Conservation (phyloP, 2,888 invertebrate species). For the Tenthredo livida region DNA sequence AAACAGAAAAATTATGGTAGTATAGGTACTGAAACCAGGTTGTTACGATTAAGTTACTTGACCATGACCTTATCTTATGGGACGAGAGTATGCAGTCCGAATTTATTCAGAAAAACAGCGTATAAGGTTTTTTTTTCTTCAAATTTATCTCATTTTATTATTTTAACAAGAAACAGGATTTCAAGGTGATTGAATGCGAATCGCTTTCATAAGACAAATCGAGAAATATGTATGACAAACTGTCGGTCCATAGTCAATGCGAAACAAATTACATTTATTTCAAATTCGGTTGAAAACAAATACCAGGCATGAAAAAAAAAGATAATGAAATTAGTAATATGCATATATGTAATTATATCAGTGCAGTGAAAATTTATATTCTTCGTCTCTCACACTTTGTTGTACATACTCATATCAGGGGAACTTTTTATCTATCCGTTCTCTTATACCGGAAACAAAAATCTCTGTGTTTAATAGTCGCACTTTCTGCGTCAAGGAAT, state of each 20-base stretch:
- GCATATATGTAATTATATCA: background rate
- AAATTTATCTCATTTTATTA: background rate
- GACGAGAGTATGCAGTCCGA: background rate
- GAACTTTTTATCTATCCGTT: background rate
- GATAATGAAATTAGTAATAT: background rate
- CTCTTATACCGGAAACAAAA: background rate
- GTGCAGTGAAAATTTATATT: too few species aligned
- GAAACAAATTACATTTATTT: background rate
- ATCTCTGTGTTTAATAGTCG: background rate
- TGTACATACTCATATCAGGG: too few species aligned
- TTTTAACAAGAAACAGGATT: background rate
- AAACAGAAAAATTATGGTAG: background rate
- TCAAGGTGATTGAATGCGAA: background rate
- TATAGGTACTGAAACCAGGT: background rate
- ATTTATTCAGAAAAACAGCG: background rate
- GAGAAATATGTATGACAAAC: background rate
- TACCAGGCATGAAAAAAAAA: background rate
- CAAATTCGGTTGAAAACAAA: background rate
- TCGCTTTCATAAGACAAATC: background rate
- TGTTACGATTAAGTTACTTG: background rate
- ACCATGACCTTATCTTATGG: background rate
- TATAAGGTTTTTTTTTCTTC: background rate
- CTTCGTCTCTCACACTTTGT: too few species aligned
- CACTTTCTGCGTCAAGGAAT: background rate
- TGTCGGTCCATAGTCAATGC: background rate